Evolutionary conservation across 2,797 vertebrate genomes (phyloP).

Genomic region (Propithecus deckenii): DNA sequence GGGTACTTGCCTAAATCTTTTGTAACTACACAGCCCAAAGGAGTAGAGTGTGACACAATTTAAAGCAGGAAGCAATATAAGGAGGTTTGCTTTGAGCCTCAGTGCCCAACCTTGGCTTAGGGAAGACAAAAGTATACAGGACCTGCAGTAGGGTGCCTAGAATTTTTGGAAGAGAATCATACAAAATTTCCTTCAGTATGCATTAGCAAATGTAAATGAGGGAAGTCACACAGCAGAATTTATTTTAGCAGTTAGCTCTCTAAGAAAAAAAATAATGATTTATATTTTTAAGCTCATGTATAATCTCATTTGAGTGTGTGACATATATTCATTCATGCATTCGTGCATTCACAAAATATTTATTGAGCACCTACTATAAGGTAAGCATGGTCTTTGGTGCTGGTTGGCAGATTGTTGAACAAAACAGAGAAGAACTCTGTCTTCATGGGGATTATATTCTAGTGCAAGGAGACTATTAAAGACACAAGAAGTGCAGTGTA

Average conservation of each 20-base stretch:
- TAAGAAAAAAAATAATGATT: neutral
- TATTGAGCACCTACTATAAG: neutral
- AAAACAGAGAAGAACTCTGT: neutral
- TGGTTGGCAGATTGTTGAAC: neutral
- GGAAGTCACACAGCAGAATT: neutral
- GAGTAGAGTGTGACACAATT: neutral
- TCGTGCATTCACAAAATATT: neutral
- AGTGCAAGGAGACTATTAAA: neutral
- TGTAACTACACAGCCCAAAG: neutral
- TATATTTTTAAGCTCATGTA: neutral
- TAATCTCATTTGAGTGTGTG: neutral
- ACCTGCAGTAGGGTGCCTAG: neutral
- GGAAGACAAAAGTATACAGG: neutral
- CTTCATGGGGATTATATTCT: neutral
- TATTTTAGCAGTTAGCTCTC: neutral
- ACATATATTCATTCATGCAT: neutral
- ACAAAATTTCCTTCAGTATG: neutral
- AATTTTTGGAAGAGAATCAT: neutral
- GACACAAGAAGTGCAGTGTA: neutral
- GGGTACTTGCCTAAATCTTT: neutral
- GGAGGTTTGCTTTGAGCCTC: neutral
- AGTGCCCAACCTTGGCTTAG: neutral
- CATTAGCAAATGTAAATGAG: neutral
- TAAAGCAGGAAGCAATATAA: neutral
- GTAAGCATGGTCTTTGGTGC: neutral